phyloP scores from a whole-genome alignment of 2,888 invertebrate species.

The Metacarcinus magister region DNA sequence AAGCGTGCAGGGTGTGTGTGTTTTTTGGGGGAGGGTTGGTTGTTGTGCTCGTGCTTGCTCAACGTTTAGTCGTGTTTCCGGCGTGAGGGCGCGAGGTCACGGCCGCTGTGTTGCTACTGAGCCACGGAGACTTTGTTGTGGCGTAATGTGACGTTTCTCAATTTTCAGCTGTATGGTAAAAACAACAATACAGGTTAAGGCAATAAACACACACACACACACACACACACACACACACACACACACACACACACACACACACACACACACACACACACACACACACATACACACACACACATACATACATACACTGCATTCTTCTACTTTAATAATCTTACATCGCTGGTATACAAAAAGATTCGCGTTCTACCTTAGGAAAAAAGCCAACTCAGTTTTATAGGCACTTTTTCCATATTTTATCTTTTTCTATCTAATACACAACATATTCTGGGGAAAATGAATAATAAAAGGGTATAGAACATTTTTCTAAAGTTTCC shows the following conservation, averaged over 20 bases:
- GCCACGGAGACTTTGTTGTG: neutral
- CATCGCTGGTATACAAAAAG: neutral
- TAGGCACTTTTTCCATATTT: neutral
- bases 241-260: no score
- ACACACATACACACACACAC: neutral
- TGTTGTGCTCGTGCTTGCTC: constrained; percentile 17
- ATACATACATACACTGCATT: no score
- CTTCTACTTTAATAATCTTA: neutral
- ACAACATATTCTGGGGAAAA: neutral
- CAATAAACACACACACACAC: neutral
- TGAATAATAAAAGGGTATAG: neutral
- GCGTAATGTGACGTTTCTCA: neutral
- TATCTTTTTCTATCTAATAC: neutral
- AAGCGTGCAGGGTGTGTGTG: constrained; percentile 42
- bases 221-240: neutral
- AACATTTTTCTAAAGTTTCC: neutral
- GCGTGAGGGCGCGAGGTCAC: constrained; percentile 9
- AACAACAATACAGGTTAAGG: neutral
- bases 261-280: no score
- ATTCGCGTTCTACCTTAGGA: neutral
- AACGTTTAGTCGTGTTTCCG: constrained; percentile 49
- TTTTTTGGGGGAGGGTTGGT: neutral
- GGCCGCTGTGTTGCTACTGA: constrained; percentile 20
- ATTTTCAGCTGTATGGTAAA: neutral
- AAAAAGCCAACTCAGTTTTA: neutral